Evolutionary conservation across 1,140 invertebrate species (phyloP), one percentile per base, ranked within the genome.

Genomic region (Cylas formicarius): DNA sequence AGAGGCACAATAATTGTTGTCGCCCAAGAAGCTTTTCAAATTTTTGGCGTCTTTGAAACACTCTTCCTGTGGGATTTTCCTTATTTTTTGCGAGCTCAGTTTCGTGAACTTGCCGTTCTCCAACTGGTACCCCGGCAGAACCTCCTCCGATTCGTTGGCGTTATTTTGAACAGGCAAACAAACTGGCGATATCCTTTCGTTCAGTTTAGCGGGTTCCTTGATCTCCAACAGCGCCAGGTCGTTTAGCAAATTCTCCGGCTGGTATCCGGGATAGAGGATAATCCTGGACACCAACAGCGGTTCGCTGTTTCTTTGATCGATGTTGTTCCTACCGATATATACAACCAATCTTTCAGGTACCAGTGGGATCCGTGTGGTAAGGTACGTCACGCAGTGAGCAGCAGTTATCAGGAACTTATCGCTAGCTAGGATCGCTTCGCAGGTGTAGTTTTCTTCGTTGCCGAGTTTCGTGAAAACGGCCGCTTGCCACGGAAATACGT

Each of bases 381-480:
- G 8, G 34, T 22, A 36, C 4, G 34, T 36, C n/a, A 36, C 16
- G 16, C 34, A 36, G 16, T 36, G 34, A 19, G 34, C 34, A n/a
- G 34, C 34, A 6, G 34, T 36, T 4, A 18, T 8, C 5, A 36
- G 14, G 16, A 19, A 20, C 7, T 13, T 22, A 6, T 16, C 16
- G 5, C 16, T n/a, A 6, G 22, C 13, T 21, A 36, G 16, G n/a
- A 20, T 36, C 5, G 34, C 34, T 22, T 36, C 34, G 19, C 34
- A 36, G 8, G 19, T 17, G 13, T 36, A 36, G 19, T 21, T 16
- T 8, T 17, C 14, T 22, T 9, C 22, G 34, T 36, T 13, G 13
- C 22, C 22, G 18, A 19, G 14, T 21, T 36, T 36, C 9, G 19
- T 6, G 19, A 36, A 36, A 20, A 36, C 22, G 7, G 34, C 6